These are phyloP conservation scores for Mixornis gularis DNA, from an alignment of 2,113 vertebrate genomes.

Conservation along the genomic window DNA sequence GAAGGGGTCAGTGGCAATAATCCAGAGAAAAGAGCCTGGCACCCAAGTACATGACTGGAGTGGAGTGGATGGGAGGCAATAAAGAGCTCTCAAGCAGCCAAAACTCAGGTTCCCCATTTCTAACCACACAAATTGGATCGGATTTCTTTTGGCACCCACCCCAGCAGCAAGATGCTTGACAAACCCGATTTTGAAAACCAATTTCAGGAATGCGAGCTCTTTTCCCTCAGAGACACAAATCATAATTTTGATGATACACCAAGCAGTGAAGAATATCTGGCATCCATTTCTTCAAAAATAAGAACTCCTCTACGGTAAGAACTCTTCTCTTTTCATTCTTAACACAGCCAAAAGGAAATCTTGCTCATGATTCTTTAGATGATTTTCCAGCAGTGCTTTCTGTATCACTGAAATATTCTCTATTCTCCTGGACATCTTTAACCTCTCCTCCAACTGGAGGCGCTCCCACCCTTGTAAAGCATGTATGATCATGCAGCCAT, in stretches of 20 bases:
- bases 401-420: neutral
- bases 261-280: neutral
- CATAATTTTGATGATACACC: neutral
- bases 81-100: neutral
- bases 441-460: neutral
- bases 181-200: neutral
- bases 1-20: accelerated
- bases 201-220: accelerated
- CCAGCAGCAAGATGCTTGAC: neutral
- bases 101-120: accelerated
- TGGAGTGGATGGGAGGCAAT: accelerated
- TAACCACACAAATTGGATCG: neutral
- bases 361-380: neutral
- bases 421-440: neutral
- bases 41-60: accelerated
- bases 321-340: neutral
- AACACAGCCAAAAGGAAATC: neutral
- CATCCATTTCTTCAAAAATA: neutral
- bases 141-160: neutral
- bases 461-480: neutral
- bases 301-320: neutral
- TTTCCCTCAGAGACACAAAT: neutral
- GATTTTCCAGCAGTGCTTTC: neutral
- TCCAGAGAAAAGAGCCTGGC: neutral
- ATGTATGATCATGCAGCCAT: neutral